These are phyloP conservation scores for Arctopsyche grandis DNA, from an alignment of 1,140 invertebrate genomes.

Conservation along the genomic window DNA sequence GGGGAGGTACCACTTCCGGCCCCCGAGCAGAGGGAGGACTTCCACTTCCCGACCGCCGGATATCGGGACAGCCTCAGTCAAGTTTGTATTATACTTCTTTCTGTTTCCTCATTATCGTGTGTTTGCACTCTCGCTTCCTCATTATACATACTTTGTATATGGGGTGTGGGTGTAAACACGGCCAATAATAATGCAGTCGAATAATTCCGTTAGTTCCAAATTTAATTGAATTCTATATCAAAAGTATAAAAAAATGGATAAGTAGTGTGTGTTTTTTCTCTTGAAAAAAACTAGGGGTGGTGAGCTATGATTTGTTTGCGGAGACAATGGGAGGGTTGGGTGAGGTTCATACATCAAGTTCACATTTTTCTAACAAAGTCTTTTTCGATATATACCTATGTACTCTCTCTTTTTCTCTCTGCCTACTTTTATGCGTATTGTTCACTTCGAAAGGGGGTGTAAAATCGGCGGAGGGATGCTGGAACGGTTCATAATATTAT, in stretches of 20 bases:
- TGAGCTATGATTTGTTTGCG: slow-evolving; percentile 30
- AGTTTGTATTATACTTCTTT: slow-evolving; percentile 27
- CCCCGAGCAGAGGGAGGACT: background rate
- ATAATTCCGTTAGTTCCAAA: too few relatives aligned
- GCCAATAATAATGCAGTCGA: too few relatives aligned
- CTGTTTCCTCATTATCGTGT: background rate
- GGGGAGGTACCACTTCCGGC: slow-evolving; percentile 5
- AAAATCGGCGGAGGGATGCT: too few relatives aligned
- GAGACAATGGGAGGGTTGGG: slow-evolving; percentile 12
- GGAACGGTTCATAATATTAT: too few relatives aligned
- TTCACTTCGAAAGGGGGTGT: too few relatives aligned
- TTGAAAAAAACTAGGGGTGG: background rate
- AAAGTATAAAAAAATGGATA: too few relatives aligned
- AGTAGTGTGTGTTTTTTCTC: too few relatives aligned
- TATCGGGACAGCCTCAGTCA: slow-evolving; percentile 43
- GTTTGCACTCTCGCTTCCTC: background rate
- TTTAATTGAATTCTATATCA: too few relatives aligned
- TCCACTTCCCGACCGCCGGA: slow-evolving; percentile 27
- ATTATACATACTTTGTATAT: background rate
- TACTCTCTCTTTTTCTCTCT: too few relatives aligned
- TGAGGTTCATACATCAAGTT: slow-evolving; percentile 8
- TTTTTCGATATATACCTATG: slow-evolving; percentile 3
- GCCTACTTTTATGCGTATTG: too few relatives aligned
- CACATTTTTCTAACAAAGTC: slow-evolving; percentile 20
- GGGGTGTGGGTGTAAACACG: background rate